Evolutionary conservation across 2,113 vertebrate species (phyloP).

Genomic region (Syrrhaptes paradoxus): DNA sequence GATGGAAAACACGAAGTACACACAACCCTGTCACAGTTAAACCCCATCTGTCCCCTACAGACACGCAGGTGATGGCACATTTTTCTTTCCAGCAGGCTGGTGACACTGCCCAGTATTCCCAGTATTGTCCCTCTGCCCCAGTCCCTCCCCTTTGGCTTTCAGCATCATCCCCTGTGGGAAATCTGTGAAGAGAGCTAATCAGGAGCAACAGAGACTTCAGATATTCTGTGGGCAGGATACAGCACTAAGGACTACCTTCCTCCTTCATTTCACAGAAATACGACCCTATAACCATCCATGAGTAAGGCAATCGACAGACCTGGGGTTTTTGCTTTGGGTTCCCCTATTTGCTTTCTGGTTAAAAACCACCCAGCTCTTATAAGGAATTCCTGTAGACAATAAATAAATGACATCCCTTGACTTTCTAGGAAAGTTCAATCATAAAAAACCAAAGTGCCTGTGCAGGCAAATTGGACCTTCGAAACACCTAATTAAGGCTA

Average conservation of each 20-base stretch:
- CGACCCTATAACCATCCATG: conserved; percentile 37
- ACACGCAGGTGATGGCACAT: background rate
- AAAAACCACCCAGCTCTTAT: background rate
- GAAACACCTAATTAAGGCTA: conserved; percentile 36
- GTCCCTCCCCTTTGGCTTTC: background rate
- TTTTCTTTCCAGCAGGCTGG: conserved; percentile 37
- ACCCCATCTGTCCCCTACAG: background rate
- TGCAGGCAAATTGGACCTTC: background rate
- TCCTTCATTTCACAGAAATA: conserved; percentile 42
- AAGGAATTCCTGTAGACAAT: background rate
- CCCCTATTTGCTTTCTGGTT: background rate
- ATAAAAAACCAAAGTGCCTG: background rate
- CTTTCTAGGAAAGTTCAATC: background rate
- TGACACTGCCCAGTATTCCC: background rate
- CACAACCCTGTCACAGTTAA: background rate
- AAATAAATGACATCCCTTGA: background rate
- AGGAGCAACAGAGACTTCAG: conserved; percentile 15
- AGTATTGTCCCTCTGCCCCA: background rate
- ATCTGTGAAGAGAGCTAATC: conserved; percentile 15
- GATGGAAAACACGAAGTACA: background rate
- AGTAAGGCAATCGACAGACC: conserved; percentile 30
- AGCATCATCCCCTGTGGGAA: conserved; percentile 23
- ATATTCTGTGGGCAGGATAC: background rate
- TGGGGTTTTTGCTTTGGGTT: background rate
- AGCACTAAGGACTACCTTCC: conserved; percentile 24